Base-by-base conservation (phyloP, 2,113 vertebrate species). In the Phasianus colchicus region DNA sequence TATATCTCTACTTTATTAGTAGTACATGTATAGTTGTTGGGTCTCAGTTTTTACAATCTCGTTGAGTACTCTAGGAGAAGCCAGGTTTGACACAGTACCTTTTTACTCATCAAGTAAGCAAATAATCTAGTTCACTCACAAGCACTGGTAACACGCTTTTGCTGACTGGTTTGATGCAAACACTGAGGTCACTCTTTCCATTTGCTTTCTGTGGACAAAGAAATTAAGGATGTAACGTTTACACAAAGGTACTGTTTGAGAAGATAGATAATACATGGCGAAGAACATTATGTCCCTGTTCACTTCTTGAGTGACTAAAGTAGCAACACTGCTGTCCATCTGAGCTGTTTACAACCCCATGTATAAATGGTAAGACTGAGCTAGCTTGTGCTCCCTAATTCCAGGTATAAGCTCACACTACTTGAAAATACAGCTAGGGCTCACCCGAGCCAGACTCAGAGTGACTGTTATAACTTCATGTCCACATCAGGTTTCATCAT, bases 131-230 rank as follows among this genome's bases (percentile, higher is more conserved):
- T 36, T 77, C 78, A 65, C 22, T 42, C 54, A 21, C 7, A 74
- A 78, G 12, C 54, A 79, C 22, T 66, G 57, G 58, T 58, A 60
- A 76, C 64, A 66, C 36, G 16, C 42, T 73, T 36, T 30, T 54
- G 54, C 63, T 6, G 3, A 43, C 58, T 6, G 42, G 36, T 83
- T 77, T 66, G 67, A 87, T 83, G 47, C 52, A 69, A 95, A 93
- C 86, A 92, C 67, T 21, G 25, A 94, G 71, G 81, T 94, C 81
- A 74, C 47, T 77, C 48, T 70, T 85, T 87, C 71, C 58, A 92
- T 95, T 92, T 76, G 34, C 58, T 89, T 91, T 89, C 55, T 73
- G 58, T 73, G 54, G 74, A 89, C 63, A 91, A 89, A 83, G 54
- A 43, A 85, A 77, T 67, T 63, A 77, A 89, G 71, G 92, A 83